Percentiles rank a stretch among this genome's conserved stretches.
These are phyloP conservation scores for Antitype chi DNA, from an alignment of 2,888 invertebrate species.

Conservation along the genomic window DNA sequence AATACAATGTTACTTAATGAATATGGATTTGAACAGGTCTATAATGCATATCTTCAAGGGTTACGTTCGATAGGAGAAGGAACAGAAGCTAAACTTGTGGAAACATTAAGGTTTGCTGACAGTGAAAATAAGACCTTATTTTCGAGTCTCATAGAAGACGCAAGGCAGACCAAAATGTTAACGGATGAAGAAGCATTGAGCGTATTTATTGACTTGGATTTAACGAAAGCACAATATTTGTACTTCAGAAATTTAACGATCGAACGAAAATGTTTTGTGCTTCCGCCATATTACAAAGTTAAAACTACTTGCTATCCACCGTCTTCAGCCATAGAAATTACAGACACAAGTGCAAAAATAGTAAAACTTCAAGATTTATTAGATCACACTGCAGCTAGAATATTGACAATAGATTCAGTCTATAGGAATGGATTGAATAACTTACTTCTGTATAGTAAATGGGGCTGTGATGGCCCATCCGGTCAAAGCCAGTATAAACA, in stretches of 20 bases:
- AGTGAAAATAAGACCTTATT: slow-evolving; percentile 10
- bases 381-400: slow-evolving; percentile 57
- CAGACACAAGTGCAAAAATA: slow-evolving; percentile 12
- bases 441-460: slow-evolving; percentile 38
- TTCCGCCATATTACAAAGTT: slow-evolving; percentile 10
- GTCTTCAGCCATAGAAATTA: slow-evolving; percentile 13
- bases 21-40: background rate
- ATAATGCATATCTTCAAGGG: slow-evolving; percentile 2
- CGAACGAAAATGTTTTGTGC: slow-evolving; percentile 2
- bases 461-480: slow-evolving; percentile 54
- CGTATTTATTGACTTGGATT: slow-evolving; percentile 23
- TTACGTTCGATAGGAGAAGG: slow-evolving; percentile 6
- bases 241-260: background rate
- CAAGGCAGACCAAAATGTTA: slow-evolving; percentile 1
- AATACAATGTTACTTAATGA: background rate
- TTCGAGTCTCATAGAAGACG: slow-evolving; percentile 14
- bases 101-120: slow-evolving; percentile 20
- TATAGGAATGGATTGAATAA: slow-evolving; percentile 18
- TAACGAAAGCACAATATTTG: slow-evolving; percentile 7
- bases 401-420: slow-evolving; percentile 48
- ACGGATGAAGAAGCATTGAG: slow-evolving; percentile 15
- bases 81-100: slow-evolving; percentile 21
- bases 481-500: slow-evolving; percentile 61
- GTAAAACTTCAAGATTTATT: slow-evolving; percentile 55
- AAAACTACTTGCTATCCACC: slow-evolving; percentile 21